Evolutionary conservation across 2,797 vertebrate genomes (phyloP).

Genomic region (Phrynocephalus guinanensis): DNA sequence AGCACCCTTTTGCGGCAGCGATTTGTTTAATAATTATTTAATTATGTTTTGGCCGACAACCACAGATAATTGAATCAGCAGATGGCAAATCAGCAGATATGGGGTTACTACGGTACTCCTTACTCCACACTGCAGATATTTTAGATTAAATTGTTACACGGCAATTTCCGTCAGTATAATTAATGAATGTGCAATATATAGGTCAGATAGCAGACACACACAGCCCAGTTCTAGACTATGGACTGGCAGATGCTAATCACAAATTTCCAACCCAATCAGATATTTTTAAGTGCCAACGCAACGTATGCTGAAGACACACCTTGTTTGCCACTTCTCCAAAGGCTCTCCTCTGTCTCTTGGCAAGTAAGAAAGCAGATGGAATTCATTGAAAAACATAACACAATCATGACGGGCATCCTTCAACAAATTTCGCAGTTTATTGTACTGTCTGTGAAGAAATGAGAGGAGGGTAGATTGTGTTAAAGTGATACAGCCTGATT

Average conservation of each 20-base stretch:
- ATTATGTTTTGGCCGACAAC: too few species aligned
- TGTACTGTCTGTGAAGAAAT: constrained; percentile 85
- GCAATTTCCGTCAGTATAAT: background rate
- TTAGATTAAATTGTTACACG: background rate
- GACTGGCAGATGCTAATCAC: background rate
- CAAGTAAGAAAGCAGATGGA: constrained; percentile 88
- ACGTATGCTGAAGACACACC: constrained; percentile 73
- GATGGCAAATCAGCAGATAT: too few species aligned
- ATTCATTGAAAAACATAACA: constrained; percentile 92
- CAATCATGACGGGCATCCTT: constrained; percentile 91
- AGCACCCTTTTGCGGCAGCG: too few species aligned
- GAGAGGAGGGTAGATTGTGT: background rate
- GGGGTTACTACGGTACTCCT: background rate
- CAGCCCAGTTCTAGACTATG: background rate
- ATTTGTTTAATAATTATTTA: too few species aligned
- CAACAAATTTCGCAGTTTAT: constrained; percentile 85
- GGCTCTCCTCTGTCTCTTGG: constrained; percentile 88
- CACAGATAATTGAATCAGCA: too few species aligned
- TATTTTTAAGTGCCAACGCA: background rate
- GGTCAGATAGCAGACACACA: background rate
- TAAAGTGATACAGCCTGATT: background rate
- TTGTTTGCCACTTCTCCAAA: constrained; percentile 91
- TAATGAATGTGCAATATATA: background rate
- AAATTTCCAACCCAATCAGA: background rate
- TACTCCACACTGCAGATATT: background rate